These are phyloP conservation scores for Scartelaos histophorus DNA, from an alignment of 2,113 vertebrate genomes.

Conservation along the genomic window DNA sequence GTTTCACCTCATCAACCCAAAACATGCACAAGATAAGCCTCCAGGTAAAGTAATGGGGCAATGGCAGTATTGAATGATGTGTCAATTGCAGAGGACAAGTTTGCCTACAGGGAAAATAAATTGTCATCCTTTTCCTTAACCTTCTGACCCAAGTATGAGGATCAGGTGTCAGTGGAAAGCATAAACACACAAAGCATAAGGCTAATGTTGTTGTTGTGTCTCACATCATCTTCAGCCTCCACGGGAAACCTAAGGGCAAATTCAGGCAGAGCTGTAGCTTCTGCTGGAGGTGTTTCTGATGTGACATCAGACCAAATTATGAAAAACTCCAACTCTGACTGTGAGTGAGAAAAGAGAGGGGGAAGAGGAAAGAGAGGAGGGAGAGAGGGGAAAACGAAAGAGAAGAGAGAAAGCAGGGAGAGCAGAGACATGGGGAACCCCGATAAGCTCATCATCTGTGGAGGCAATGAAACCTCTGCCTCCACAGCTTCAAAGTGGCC, in stretches of 20 bases:
- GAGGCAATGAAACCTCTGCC: slow-evolving; percentile 21
- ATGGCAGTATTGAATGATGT: too few relatives aligned
- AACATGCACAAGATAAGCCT: too few relatives aligned
- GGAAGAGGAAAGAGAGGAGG: too few relatives aligned
- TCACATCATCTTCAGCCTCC: not conserved
- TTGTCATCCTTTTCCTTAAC: not conserved
- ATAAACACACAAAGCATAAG: not conserved
- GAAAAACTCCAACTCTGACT: not conserved
- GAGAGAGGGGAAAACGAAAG: too few relatives aligned
- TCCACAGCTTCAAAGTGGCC: slow-evolving; percentile 9
- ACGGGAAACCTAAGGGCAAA: not conserved
- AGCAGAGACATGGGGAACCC: slow-evolving; percentile 18
- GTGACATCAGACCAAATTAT: slow-evolving; percentile 10
- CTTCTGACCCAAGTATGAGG: too few relatives aligned
- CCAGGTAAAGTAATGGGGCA: too few relatives aligned
- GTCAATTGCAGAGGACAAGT: too few relatives aligned
- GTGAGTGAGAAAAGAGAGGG: not conserved
- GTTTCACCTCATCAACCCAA: too few relatives aligned
- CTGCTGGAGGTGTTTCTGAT: slow-evolving; percentile 16
- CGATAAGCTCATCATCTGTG: slow-evolving; percentile 45
- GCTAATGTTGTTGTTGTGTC: not conserved
- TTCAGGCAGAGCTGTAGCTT: not conserved
- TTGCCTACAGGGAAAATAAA: too few relatives aligned
- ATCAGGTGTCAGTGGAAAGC: not conserved
- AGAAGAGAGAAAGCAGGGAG: not conserved